phyloP scores from a whole-genome alignment of 2,113 vertebrate species.

The Brienomyrus longianalis region DNA sequence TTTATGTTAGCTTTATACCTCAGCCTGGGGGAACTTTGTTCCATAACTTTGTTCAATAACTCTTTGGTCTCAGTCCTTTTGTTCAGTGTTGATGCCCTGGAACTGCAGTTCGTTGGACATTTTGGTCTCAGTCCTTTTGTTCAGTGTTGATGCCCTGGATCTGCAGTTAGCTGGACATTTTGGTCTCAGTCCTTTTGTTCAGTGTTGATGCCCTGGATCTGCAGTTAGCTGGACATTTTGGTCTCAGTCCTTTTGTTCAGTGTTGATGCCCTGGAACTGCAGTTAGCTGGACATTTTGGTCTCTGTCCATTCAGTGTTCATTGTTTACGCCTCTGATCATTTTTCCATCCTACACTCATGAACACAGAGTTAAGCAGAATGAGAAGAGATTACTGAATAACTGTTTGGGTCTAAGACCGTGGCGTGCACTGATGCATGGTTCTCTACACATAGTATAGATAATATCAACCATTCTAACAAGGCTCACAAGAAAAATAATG shows the following conservation, averaged over 20 bases:
- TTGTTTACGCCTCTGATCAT: not conserved
- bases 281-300: not conserved
- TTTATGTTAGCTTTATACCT: slow-evolving; percentile 37
- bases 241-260: not conserved
- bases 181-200: not conserved
- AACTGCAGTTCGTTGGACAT: not conserved
- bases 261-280: not conserved
- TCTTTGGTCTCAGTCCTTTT: not conserved
- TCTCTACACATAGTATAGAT: not conserved
- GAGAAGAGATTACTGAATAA: not conserved
- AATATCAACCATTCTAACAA: not conserved
- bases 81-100: not conserved
- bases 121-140: not conserved
- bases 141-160: not conserved
- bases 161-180: not conserved
- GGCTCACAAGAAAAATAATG: not conserved
- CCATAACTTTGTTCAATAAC: slow-evolving; percentile 6
- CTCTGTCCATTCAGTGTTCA: not conserved
- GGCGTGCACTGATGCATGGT: not conserved
- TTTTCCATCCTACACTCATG: not conserved
- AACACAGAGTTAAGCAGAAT: not conserved
- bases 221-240: not conserved
- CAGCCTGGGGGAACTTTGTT: slow-evolving; percentile 34
- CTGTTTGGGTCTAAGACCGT: not conserved
- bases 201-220: not conserved